These are phyloP conservation scores for Mus spicilegus DNA, from an alignment of 2,113 vertebrate genomes.

Conservation along the genomic window DNA sequence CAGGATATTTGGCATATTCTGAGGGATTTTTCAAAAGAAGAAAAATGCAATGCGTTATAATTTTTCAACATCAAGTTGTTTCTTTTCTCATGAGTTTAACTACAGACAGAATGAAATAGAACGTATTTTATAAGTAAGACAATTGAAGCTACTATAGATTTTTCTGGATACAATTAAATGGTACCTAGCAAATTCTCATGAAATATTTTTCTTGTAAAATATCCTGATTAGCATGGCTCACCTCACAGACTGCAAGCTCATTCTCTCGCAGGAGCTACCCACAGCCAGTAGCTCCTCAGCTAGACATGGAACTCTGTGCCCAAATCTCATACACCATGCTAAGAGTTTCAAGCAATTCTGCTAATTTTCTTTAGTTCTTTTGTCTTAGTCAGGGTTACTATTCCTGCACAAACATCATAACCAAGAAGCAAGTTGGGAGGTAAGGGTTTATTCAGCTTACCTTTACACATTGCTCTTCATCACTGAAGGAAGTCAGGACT, in stretches of 20 bases:
- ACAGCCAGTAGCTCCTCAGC: not conserved
- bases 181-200: not conserved
- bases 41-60: not conserved
- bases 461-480: no score
- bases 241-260: not conserved
- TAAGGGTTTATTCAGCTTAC: no score
- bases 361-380: no score
- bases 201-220: conserved; percentile 10
- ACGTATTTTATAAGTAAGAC: conserved; percentile 11
- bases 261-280: not conserved
- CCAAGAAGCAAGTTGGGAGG: no score
- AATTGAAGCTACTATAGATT: not conserved
- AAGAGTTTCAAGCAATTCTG: not conserved
- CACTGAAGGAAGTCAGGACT: no score
- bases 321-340: not conserved
- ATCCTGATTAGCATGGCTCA: not conserved
- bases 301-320: not conserved
- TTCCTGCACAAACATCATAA: no score
- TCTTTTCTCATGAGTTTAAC: not conserved
- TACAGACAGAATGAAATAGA: not conserved
- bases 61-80: not conserved
- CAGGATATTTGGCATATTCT: not conserved
- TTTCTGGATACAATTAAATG: conserved; percentile 22
- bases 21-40: not conserved
- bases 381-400: no score